Base-by-base conservation (phyloP, 92 coral and sea anemone species). In the Micromussa lordhowensis region DNA sequence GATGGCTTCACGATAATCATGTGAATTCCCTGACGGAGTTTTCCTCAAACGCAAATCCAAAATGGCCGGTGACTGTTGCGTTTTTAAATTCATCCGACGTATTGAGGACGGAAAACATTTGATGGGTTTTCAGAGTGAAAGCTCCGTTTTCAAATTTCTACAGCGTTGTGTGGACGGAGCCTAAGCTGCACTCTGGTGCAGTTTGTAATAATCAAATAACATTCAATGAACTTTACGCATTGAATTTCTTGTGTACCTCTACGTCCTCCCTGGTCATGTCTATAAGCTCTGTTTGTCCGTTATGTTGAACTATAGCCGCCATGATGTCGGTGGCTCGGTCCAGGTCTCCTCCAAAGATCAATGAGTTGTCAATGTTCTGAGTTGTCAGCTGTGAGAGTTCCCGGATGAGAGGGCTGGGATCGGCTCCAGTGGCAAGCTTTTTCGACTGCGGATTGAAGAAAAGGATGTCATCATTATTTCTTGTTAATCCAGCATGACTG, bases 341-440 rank as follows among this genome's bases (percentile, higher is more conserved):
- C 78, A 98, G 92, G 80, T 98, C 98, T 55, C 99, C 99, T 51
- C 99, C 99, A 85, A 98, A 98, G 58, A 98, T 98, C 91, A 98
- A 81, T 19, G 99, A 98, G 74, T 98, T 98, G 75, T 98, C 99
- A 22, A 98, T 92, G 26, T 98, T 98, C 83, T 96, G 98, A 68
- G 99, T 98, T 6, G 99, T 98, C 70, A 98, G 92, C 70, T 91
- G 92, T 13, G 98, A 90, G 72, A 98, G 89, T 69, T 93, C 97
- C 51, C 96, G 97, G 90, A 98, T 92, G 79, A 98, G 94, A 32
- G 99, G 96, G 72, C 98, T 92, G 31, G 98, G 91, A 31, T 95
- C 96, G 36, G 94, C 92, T 38, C 91, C 95, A 14, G 54, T 77
- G 40, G 98, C 95, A 57, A 95, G 92, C 26, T 89, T 89, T 55